Evolutionary conservation across 2,888 invertebrate species (phyloP), one percentile per base, ranked within the genome.

Genomic region (Laspeyria flexula): DNA sequence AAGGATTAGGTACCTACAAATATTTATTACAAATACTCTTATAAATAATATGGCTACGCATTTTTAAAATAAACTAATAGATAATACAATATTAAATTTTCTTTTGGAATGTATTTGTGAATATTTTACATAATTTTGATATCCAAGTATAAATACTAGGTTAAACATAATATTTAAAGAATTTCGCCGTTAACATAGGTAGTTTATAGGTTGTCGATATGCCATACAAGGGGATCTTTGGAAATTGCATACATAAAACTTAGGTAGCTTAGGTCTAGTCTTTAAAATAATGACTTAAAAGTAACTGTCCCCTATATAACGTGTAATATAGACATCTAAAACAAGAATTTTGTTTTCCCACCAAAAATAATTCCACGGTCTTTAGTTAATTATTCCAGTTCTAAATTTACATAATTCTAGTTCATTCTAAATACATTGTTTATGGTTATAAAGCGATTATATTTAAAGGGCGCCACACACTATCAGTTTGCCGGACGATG

Each of bases 31-130:
- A 50, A 70, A 62, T n/a, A n/a, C n/a, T 5, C 60, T 70, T 70
- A 71, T 10, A 60, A 51, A 61, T 77, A 79, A 65, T 78, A 80
- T 78, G 80, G 79, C 79, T 79, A 77, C 43, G 39, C 43, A 50
- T 56, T 51, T 46, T 53, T 6, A 37, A 41, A 46, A 51, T 29
- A 42, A 42, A 45, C 38, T 49, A 42, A 18, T 43, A 18, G 23
- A 43, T 23, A 34, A 1, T 10, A 13, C 27, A 30, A n/a, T n/a
- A n/a, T n/a, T 34, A 9, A n/a, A 15, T 29, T 35, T 35, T 25
- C 11, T n/a, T 52, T 42, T 45, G 50, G 50, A 50, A 50, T 50
- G 50, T 44, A 13, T 25, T 23, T 15, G 29, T 21, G 33, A 18
- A 31, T 31, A 31, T 31, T 31, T 31, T 31, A 31, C 31, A 18